Conservation (phyloP, 2,888 invertebrate species). For the Digitonthophagus gazella region DNA sequence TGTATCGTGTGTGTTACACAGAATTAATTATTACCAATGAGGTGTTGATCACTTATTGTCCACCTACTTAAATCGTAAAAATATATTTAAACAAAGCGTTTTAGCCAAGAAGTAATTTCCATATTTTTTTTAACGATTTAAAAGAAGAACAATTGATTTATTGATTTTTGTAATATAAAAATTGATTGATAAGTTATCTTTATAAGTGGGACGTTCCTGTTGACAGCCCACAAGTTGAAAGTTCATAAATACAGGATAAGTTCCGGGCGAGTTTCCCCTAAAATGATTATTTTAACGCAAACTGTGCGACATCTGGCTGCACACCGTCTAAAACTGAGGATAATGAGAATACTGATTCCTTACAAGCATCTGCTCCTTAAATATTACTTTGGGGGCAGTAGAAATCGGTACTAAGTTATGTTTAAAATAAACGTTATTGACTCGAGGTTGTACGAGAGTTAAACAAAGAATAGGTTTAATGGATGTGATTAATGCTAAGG, state of each 20-base stretch:
- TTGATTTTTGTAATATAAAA: no score
- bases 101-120: not conserved
- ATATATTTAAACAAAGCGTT: not conserved
- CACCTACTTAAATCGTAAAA: conserved; percentile 2
- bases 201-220: not conserved
- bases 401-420: not conserved
- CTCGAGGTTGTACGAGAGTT: no score
- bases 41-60: not conserved
- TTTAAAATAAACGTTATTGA: not conserved
- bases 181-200: no score
- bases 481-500: not conserved
- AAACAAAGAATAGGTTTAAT: not conserved
- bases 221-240: conserved; percentile 37
- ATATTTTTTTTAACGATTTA: not conserved
- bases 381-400: conserved; percentile 20
- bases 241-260: conserved; percentile 46
- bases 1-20: conserved; percentile 1
- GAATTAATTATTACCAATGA: conserved; percentile 6
- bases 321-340: conserved; percentile 36
- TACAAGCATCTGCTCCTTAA: conserved; percentile 18
- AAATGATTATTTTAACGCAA: conserved; percentile 45
- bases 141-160: not conserved
- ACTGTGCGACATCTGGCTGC: conserved; percentile 41
- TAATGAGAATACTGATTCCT: conserved; percentile 36
- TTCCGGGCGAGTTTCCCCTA: conserved; percentile 39